A percentile compares a stretch with the other conserved stretches of the same genome.
Evolutionary conservation across 1,140 invertebrate genomes (phyloP).

Genomic region (Atta texana): DNA sequence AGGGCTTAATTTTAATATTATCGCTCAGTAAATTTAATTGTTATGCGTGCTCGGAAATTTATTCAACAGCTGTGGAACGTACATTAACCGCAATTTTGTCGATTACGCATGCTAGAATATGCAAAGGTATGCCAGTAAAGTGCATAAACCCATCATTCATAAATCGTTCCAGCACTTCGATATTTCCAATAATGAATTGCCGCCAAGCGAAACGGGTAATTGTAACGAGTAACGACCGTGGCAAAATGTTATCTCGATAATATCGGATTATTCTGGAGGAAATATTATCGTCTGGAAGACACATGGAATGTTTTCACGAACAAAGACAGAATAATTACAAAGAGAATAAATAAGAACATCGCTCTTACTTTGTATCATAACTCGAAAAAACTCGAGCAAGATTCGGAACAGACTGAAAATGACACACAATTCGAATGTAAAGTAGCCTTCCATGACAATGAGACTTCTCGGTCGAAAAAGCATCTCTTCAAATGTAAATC

Average conservation of each 20-base stretch:
- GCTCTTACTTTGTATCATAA: slow-evolving; percentile 9
- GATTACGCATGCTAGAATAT: slow-evolving; percentile 40
- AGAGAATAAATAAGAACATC: background rate
- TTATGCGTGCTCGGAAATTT: slow-evolving; percentile 29
- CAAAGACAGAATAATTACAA: slow-evolving; percentile 29
- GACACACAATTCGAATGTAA: slow-evolving; percentile 60
- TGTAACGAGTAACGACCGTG: background rate
- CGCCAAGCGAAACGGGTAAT: slow-evolving; percentile 19
- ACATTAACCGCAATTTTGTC: slow-evolving; percentile 48
- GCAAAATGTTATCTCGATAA: slow-evolving; percentile 18
- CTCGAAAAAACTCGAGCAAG: slow-evolving; percentile 21
- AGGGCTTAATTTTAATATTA: slow-evolving; percentile 37
- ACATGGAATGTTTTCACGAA: background rate
- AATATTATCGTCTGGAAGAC: background rate
- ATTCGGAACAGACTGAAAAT: slow-evolving; percentile 25
- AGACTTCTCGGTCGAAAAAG: slow-evolving; percentile 33
- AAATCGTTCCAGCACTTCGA: slow-evolving; percentile 25
- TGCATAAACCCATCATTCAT: slow-evolving; percentile 46
- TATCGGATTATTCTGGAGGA: background rate
- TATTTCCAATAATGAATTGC: slow-evolving; percentile 47
- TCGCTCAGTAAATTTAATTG: slow-evolving; percentile 31
- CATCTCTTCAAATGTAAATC: slow-evolving; percentile 56
- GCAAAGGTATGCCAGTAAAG: slow-evolving; percentile 39
- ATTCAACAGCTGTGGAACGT: slow-evolving; percentile 27
- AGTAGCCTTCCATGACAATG: slow-evolving; percentile 46